A percentile compares a stretch with the other conserved stretches of the same genome.
Evolutionary conservation across 2,888 invertebrate species (phyloP).

Genomic region (Drosophila seclusa): DNA sequence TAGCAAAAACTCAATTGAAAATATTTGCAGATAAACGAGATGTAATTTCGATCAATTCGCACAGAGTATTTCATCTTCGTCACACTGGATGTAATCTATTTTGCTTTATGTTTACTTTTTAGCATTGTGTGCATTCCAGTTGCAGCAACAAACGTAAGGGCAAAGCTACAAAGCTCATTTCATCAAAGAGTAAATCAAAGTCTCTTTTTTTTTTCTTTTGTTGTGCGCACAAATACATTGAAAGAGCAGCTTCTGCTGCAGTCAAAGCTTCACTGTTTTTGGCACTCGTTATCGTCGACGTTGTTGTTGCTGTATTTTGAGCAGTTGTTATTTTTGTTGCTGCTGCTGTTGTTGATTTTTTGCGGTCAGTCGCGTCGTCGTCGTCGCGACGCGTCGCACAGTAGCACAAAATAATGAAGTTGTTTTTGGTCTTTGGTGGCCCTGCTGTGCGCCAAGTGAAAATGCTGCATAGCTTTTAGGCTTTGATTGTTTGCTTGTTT

Average conservation of each 20-base stretch:
- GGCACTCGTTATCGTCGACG: conserved; percentile 43
- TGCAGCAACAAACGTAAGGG: conserved; percentile 10
- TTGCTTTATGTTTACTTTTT: conserved; percentile 14
- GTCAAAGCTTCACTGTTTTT: conserved; percentile 63
- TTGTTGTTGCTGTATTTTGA: conserved; percentile 40
- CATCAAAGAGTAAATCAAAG: conserved; percentile 48
- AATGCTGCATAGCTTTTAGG: conserved; percentile 46
- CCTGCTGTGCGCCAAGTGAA: conserved; percentile 58
- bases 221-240: conserved; percentile 25
- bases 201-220: conserved; percentile 17
- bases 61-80: conserved; percentile 8
- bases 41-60: neutral
- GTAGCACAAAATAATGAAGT: conserved; percentile 76
- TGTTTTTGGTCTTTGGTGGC: conserved; percentile 64
- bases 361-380: conserved; percentile 49
- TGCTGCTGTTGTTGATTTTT: conserved; percentile 44
- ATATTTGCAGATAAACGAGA: neutral
- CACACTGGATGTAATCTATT: neutral
- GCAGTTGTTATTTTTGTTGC: conserved; percentile 36
- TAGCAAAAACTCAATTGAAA: neutral
- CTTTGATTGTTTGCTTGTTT: conserved; percentile 32
- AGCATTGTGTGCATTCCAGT: conserved; percentile 10
- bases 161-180: conserved; percentile 17
- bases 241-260: conserved; percentile 34
- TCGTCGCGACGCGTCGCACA: conserved; percentile 65